Conservation (phyloP, 2,888 invertebrate genomes). For the Baccha elongata region DNA sequence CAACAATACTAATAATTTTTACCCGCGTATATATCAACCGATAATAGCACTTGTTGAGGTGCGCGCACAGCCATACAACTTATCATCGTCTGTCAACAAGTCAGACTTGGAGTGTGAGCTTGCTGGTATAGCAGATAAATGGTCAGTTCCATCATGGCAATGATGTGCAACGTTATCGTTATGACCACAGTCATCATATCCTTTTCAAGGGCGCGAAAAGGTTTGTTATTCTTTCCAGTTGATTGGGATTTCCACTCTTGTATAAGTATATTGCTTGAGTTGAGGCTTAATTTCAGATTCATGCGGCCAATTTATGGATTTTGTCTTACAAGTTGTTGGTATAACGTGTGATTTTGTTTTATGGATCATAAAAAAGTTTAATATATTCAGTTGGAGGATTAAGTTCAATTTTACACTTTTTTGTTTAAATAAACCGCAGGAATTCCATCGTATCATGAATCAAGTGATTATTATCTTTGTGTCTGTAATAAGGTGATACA, state of each 20-base stretch:
- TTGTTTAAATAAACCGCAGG: no score
- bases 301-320: conserved; percentile 52
- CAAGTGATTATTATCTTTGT: neutral
- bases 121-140: neutral
- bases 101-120: conserved; percentile 8
- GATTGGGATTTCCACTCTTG: conserved; percentile 38
- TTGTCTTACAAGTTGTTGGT: conserved; percentile 1
- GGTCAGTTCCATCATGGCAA: conserved; percentile 3
- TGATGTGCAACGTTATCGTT: conserved; percentile 30
- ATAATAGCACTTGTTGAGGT: conserved; percentile 63
- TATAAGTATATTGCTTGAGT: neutral
- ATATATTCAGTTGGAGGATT: no score
- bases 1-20: conserved; percentile 65
- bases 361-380: conserved; percentile 20
- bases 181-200: conserved; percentile 70
- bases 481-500: neutral
- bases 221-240: conserved; percentile 28
- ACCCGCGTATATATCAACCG: conserved; percentile 60
- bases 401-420: no score
- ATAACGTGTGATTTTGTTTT: conserved; percentile 11
- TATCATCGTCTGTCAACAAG: conserved; percentile 69
- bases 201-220: conserved; percentile 67
- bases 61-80: conserved; percentile 64
- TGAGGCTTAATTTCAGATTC: conserved; percentile 36
- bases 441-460: neutral